Evolutionary conservation across 2,113 vertebrate genomes (phyloP).

Genomic region (Ceyx margarethae): DNA sequence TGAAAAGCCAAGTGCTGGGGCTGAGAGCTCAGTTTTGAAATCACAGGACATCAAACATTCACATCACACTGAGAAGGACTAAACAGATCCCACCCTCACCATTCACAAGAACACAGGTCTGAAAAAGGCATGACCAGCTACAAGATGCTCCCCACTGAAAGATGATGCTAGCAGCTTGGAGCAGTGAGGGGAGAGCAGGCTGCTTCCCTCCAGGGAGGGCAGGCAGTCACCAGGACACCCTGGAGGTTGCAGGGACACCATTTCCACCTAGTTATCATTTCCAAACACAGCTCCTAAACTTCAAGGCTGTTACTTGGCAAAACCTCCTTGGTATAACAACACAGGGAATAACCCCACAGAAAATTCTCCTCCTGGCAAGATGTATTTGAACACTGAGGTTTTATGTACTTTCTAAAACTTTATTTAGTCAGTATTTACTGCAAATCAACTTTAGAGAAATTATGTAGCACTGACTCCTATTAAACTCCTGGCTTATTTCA

Average conservation of each 20-base stretch:
- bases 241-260: background rate
- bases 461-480: background rate
- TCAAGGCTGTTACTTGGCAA: background rate
- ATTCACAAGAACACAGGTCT: background rate
- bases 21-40: constrained; percentile 31
- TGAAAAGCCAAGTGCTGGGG: background rate
- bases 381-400: background rate
- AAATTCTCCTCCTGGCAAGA: background rate
- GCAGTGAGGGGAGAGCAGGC: background rate
- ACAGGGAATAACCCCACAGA: background rate
- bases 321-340: background rate
- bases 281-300: background rate
- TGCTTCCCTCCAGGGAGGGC: background rate
- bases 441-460: background rate
- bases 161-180: background rate
- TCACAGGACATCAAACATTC: background rate
- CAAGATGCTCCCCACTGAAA: background rate
- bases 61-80: background rate
- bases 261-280: background rate
- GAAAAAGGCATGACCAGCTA: background rate
- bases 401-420: background rate
- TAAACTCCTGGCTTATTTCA: background rate
- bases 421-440: background rate
- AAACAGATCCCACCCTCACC: background rate
- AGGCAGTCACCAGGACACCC: background rate